Evolutionary conservation across 2,797 vertebrate species (phyloP), one percentile per base, ranked within the genome.

Genomic region (Salmo trutta): DNA sequence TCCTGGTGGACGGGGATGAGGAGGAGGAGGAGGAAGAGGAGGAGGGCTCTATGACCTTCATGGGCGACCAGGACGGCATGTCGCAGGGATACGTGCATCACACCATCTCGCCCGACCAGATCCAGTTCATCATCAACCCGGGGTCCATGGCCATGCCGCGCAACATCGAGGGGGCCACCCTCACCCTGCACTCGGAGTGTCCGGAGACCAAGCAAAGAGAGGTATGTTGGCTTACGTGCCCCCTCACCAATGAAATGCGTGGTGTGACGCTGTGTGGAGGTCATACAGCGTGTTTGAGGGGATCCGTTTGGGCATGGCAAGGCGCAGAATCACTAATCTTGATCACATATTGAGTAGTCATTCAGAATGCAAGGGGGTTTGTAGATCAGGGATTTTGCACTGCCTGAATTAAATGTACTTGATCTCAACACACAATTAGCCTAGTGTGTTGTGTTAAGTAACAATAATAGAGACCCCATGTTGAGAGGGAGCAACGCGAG

Each of bases 71-170:
- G 76, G 98, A 99, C 82, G 96, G 95, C 81, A 99, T 99, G 96
- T 96, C 96, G 51, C 98, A 99, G 91, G 98, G 98, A 88, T 99
- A 99, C 0, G 97, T 99, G 79, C 98, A 99, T 87, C 98, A 99
- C 74, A 99, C 98, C 82, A 99, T 99, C 92, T 99, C 98, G 66
- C 95, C 96, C 0, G 96, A 99, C 92, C 98, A 99, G 93, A 99
- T 99, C 77, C 97, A 99, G 80, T 94, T 99, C 81, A 99, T 97
- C 1, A 99, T 99, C 87, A 99, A 99, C 91, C 98, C 98, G 36
- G 98, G 98, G 21, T 99, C 98, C n/a, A 99, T 97, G 0, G 97
- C 96, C 8, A 99, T 99, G 98, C 98, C 98, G 1, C 95, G 98
- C 69, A 99, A 99, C 88, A 99, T 99, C 0, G 98, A 99, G 90